phyloP scores from a whole-genome alignment of 2,113 vertebrate genomes.

The Cichladusa arquata region DNA sequence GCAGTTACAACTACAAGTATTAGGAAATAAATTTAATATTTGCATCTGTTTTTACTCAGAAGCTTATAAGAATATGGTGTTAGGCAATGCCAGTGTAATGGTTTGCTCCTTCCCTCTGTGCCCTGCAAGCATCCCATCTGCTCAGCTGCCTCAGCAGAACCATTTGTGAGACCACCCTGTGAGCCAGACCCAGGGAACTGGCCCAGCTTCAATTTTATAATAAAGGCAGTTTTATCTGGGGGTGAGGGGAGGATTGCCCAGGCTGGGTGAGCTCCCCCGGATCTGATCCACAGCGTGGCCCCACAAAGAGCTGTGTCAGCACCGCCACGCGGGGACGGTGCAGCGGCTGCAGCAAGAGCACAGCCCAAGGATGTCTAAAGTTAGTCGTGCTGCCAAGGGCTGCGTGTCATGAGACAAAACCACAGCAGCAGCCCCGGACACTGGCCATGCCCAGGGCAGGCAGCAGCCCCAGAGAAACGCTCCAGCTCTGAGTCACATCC shows the following conservation, averaged over 20 bases:
- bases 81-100: background rate
- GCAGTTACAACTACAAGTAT: background rate
- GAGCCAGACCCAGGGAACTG: background rate
- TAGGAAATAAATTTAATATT: constrained; percentile 15
- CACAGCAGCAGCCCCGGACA: background rate
- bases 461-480: background rate
- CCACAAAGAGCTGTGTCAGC: background rate
- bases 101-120: background rate
- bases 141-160: background rate
- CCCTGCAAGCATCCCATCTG: background rate
- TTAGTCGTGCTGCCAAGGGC: background rate
- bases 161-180: background rate
- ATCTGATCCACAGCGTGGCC: background rate
- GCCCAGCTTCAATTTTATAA: background rate
- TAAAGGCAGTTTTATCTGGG: too few species aligned
- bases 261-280: background rate
- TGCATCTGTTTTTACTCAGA: background rate
- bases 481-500: background rate
- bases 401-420: background rate
- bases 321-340: background rate
- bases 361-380: background rate
- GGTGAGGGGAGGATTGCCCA: background rate
- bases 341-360: background rate
- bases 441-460: background rate
- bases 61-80: background rate